A percentile compares a stretch with the other conserved stretches of the same genome.
phyloP scores from a whole-genome alignment of 2,113 vertebrate genomes.

The Boulengeromyrus knoepffleri region DNA sequence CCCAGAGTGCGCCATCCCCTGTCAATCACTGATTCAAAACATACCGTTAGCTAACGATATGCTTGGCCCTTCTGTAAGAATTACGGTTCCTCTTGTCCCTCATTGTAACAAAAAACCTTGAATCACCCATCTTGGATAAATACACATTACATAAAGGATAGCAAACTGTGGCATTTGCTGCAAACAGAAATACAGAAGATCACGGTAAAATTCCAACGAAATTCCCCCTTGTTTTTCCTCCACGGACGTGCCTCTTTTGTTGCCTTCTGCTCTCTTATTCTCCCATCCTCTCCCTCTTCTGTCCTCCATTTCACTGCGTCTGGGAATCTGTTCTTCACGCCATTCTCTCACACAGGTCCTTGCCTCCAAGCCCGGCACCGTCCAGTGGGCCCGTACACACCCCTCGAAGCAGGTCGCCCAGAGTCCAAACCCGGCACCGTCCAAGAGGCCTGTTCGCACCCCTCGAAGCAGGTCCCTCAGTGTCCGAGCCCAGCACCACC shows the following conservation, averaged over 20 bases:
- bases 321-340: background rate
- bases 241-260: background rate
- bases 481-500: background rate
- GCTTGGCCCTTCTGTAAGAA: background rate
- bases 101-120: background rate
- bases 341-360: background rate
- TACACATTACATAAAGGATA: background rate
- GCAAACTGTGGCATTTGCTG: background rate
- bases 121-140: background rate
- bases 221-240: background rate
- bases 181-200: background rate
- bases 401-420: no score
- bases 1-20: background rate
- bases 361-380: no score
- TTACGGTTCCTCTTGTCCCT: background rate
- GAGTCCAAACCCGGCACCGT: no score
- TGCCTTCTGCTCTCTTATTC: background rate
- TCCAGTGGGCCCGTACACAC: no score
- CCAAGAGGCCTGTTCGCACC: no score
- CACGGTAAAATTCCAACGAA: background rate
- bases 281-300: background rate
- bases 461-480: background rate
- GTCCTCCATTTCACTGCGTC: background rate
- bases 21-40: background rate
- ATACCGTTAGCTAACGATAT: background rate